These are phyloP conservation scores for Gerosis bhagava DNA, from an alignment of 2,888 invertebrate species.

Conservation along the genomic window DNA sequence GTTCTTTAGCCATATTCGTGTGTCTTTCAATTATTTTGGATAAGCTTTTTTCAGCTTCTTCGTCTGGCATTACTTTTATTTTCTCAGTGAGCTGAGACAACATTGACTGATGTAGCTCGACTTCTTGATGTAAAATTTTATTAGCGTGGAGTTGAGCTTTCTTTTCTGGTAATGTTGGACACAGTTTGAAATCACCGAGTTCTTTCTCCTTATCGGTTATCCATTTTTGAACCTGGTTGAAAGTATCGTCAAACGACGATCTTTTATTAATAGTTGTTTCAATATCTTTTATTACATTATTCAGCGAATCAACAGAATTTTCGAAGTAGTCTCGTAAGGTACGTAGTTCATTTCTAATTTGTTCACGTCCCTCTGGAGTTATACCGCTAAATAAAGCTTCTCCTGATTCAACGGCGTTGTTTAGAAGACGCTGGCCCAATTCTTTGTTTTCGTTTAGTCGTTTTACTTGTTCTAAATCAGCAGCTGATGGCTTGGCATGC, in stretches of 20 bases:
- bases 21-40: conserved; percentile 89
- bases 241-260: conserved; percentile 96
- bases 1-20: conserved; percentile 84
- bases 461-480: conserved; percentile 89
- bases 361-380: conserved; percentile 93
- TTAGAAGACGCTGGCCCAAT: conserved; percentile 89
- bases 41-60: conserved; percentile 89
- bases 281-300: conserved; percentile 92
- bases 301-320: conserved; percentile 91
- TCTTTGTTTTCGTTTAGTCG: conserved; percentile 89
- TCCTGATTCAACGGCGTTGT: conserved; percentile 92
- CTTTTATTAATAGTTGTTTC: conserved; percentile 95
- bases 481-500: conserved; percentile 88
- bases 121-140: conserved; percentile 92
- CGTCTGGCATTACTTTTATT: conserved; percentile 89
- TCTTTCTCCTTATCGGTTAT: conserved; percentile 90
- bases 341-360: conserved; percentile 91
- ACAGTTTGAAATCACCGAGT: conserved; percentile 86
- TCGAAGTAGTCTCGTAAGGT: conserved; percentile 92
- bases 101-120: conserved; percentile 92
- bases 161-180: conserved; percentile 93
- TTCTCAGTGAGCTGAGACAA: conserved; percentile 92
- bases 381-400: conserved; percentile 94
- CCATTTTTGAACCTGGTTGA: conserved; percentile 94
- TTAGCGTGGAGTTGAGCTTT: conserved; percentile 92